Evolutionary conservation across 1,140 invertebrate species (phyloP).

Genomic region (Leucophenga varia): DNA sequence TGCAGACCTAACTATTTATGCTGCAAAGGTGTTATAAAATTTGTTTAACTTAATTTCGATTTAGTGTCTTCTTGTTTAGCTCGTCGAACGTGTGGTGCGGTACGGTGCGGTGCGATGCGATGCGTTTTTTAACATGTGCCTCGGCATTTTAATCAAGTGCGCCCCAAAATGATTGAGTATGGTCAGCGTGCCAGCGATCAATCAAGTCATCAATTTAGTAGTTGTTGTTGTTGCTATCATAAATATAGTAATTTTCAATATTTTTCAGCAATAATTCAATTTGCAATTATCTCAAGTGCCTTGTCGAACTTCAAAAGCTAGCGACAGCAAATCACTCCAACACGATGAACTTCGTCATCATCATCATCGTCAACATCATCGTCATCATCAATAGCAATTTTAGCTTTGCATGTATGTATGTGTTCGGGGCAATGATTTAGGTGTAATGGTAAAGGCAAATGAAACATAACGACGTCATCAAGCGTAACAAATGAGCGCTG

Average conservation of each 20-base stretch:
- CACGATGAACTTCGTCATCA: conserved; percentile 3
- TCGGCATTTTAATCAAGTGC: conserved; percentile 18
- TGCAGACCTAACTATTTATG: conserved; percentile 34
- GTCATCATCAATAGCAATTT: not conserved
- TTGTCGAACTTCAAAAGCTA: conserved; percentile 22
- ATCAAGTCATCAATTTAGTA: conserved; percentile 54
- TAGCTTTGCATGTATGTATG: not conserved
- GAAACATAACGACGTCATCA: conserved; percentile 27
- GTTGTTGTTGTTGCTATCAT: conserved; percentile 48
- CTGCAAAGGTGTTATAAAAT: conserved; percentile 55
- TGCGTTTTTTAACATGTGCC: too few species aligned
- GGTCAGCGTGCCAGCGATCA: conserved; percentile 32
- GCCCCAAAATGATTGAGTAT: too few species aligned
- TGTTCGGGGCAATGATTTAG: too few species aligned
- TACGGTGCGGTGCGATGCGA: too few species aligned
- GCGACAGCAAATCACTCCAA: too few species aligned
- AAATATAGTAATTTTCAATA: conserved; percentile 54
- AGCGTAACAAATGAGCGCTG: conserved; percentile 45
- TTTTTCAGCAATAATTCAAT: conserved; percentile 53
- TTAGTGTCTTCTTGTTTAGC: too few species aligned
- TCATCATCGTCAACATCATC: conserved; percentile 14
- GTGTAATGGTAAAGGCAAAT: too few species aligned
- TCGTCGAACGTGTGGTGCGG: too few species aligned
- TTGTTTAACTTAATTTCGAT: conserved; percentile 56
- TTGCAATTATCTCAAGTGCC: conserved; percentile 52